Percentiles rank a stretch among this genome's conserved stretches.
Conservation (phyloP, 2,113 vertebrate species). For the Odocoileus hemionus region DNA sequence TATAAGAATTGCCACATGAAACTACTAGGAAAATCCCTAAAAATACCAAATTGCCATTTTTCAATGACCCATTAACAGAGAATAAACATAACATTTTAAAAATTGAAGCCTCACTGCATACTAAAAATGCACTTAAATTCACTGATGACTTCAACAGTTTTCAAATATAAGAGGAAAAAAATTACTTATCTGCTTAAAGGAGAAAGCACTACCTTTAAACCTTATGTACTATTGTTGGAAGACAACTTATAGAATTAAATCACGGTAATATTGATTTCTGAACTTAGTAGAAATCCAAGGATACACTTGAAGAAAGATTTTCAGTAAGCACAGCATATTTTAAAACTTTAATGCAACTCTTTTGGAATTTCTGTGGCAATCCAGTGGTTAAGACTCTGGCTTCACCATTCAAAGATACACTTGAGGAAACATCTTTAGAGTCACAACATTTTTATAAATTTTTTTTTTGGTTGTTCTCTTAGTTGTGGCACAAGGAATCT, state of each 20-base stretch:
- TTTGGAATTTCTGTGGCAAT: too few relatives aligned
- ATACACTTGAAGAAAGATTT: not conserved
- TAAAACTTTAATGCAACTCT: too few relatives aligned
- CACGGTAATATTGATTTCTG: not conserved
- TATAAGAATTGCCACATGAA: not conserved
- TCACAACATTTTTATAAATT: not conserved
- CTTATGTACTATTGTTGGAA: not conserved
- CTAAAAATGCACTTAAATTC: too few relatives aligned
- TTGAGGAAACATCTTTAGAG: too few relatives aligned
- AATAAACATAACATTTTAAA: too few relatives aligned
- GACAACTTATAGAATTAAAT: not conserved
- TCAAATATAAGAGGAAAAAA: too few relatives aligned
- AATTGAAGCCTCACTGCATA: too few relatives aligned
- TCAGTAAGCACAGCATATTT: not conserved
- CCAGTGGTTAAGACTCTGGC: too few relatives aligned
- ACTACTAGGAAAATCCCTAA: not conserved
- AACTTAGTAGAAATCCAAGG: not conserved
- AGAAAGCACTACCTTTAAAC: not conserved
- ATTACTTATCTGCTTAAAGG: not conserved
- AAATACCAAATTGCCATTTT: not conserved
- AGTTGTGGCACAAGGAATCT: too few relatives aligned
- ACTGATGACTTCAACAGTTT: too few relatives aligned
- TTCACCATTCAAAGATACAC: too few relatives aligned
- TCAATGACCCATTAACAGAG: too few relatives aligned
- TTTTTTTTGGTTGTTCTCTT: not conserved